Conservation (phyloP, 2,888 invertebrate species). For the Lingula anatina region DNA sequence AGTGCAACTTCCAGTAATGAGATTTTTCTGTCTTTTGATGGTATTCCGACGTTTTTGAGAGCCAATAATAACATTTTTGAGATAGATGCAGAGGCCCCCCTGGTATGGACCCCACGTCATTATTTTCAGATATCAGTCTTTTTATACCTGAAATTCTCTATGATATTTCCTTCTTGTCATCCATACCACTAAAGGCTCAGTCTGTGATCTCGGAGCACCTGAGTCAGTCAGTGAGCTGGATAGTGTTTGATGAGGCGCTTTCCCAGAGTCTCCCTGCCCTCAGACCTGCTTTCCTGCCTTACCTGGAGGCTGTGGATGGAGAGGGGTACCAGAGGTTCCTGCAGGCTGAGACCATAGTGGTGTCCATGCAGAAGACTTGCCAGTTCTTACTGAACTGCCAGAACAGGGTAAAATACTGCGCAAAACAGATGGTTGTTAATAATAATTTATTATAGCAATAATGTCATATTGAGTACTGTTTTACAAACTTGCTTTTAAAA, state of each 20-base stretch:
- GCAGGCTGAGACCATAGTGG: conserved; percentile 25
- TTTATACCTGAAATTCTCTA: neutral
- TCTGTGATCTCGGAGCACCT: conserved; percentile 30
- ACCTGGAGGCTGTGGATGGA: conserved; percentile 26
- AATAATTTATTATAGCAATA: no score
- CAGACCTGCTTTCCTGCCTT: conserved; percentile 23
- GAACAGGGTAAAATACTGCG: no score
- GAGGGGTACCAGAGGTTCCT: conserved; percentile 25
- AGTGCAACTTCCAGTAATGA: no score
- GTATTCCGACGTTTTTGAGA: no score
- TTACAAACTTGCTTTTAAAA: no score
- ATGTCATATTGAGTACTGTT: no score
- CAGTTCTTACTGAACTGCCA: conserved; percentile 28
- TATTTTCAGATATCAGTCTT: no score
- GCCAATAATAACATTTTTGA: no score
- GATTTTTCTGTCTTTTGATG: no score
- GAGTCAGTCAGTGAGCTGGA: conserved; percentile 18
- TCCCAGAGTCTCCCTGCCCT: conserved; percentile 27
- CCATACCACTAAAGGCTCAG: conserved; percentile 5
- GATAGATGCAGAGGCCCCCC: no score
- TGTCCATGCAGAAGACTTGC: conserved; percentile 37
- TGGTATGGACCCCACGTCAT: no score
- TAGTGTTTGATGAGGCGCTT: conserved; percentile 38
- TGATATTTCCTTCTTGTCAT: neutral
- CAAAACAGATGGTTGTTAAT: conserved; percentile 8